These are phyloP conservation scores for Saxicola maurus DNA, from an alignment of 2,797 vertebrate species.

Conservation along the genomic window DNA sequence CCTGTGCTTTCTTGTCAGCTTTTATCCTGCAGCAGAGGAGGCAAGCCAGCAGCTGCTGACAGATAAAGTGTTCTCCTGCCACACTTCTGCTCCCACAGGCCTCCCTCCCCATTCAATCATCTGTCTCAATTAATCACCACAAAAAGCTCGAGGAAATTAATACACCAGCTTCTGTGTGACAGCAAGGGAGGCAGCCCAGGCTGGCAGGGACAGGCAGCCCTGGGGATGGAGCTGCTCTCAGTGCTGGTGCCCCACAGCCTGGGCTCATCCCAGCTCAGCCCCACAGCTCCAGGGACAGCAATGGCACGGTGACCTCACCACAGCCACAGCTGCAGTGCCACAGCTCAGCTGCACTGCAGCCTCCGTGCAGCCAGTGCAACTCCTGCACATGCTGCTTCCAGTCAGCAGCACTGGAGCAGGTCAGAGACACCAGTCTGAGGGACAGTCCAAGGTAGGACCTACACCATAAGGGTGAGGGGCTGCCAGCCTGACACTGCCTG, in stretches of 20 bases:
- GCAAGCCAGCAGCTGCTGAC: neutral
- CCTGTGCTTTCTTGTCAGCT: neutral
- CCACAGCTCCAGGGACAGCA: neutral
- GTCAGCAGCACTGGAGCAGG: neutral
- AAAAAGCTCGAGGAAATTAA: slow-evolving; percentile 15
- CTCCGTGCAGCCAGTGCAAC: neutral
- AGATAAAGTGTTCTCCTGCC: slow-evolving; percentile 21
- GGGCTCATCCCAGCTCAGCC: neutral
- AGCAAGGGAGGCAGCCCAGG: neutral
- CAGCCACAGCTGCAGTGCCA: neutral
- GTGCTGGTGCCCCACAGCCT: fast-evolving
- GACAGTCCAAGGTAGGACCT: neutral
- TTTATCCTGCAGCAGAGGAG: neutral
- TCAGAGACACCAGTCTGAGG: neutral
- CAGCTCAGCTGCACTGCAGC: neutral
- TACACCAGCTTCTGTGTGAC: neutral
- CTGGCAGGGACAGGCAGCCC: neutral
- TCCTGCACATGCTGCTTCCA: neutral
- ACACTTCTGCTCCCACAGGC: slow-evolving; percentile 1
- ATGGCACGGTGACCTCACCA: neutral
- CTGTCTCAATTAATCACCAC: slow-evolving; percentile 18
- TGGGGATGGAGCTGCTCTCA: neutral
- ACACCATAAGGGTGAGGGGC: neutral
- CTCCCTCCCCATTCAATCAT: neutral
- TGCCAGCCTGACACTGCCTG: fast-evolving